phyloP scores from a whole-genome alignment of 2,888 invertebrate species.

The Watsonalla binaria region DNA sequence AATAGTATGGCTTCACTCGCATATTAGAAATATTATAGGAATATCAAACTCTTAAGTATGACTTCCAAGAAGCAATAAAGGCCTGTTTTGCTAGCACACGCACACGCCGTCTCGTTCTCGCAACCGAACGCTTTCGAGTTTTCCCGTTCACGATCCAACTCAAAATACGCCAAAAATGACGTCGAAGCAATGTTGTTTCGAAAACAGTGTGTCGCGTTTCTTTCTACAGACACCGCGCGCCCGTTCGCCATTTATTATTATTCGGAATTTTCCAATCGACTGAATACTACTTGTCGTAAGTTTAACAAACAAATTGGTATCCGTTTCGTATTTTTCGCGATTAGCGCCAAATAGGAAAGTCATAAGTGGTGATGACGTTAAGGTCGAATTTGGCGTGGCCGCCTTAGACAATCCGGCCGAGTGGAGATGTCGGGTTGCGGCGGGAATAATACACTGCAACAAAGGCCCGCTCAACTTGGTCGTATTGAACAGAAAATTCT shows the following conservation, averaged over 20 bases:
- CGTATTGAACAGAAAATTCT: slow-evolving; percentile 68
- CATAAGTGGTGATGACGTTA: slow-evolving; percentile 52
- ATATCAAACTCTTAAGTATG: slow-evolving; percentile 51
- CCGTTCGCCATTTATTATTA: slow-evolving; percentile 58
- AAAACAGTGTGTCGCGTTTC: slow-evolving; percentile 76
- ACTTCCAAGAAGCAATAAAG: slow-evolving; percentile 45
- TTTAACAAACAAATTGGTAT: slow-evolving; percentile 73
- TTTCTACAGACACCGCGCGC: slow-evolving; percentile 64
- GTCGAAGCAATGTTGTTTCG: slow-evolving; percentile 72
- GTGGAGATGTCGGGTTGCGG: slow-evolving; percentile 31
- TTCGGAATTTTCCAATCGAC: slow-evolving; percentile 83
- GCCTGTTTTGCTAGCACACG: slow-evolving; percentile 50
- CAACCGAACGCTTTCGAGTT: slow-evolving; percentile 76
- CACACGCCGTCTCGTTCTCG: slow-evolving; percentile 54
- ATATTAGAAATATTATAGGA: slow-evolving; percentile 47
- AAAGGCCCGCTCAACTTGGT: slow-evolving; percentile 30
- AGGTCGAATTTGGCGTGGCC: slow-evolving; percentile 48
- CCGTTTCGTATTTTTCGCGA: slow-evolving; percentile 73
- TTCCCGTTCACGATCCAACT: slow-evolving; percentile 75
- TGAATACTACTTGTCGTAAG: slow-evolving; percentile 68
- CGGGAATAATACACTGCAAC: slow-evolving; percentile 16
- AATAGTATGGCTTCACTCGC: slow-evolving; percentile 70
- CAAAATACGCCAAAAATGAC: slow-evolving; percentile 79
- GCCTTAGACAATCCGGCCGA: slow-evolving; percentile 43
- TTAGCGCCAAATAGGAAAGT: slow-evolving; percentile 72